Evolutionary conservation across 2,888 invertebrate species (phyloP).

Genomic region (Scaptodrosophila latifasciaeformis): DNA sequence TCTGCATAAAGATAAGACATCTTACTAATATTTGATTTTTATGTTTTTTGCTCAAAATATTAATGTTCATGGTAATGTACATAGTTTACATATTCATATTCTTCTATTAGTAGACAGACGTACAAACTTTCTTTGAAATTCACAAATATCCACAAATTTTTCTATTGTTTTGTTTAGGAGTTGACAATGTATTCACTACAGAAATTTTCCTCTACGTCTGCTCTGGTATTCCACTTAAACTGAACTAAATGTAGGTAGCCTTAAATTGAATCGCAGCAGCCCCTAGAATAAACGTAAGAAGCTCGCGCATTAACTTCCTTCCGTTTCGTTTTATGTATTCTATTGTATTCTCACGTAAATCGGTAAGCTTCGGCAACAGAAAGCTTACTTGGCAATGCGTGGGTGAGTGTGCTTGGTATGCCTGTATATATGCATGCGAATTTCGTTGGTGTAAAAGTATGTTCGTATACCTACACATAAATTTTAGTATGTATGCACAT

Average conservation of each 20-base stretch:
- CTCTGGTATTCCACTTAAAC: constrained; percentile 18
- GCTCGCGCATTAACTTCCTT: constrained; percentile 20
- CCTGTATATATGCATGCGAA: background rate
- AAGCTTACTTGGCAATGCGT: background rate
- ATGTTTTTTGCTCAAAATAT: background rate
- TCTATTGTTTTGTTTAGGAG: background rate
- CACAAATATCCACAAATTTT: no score
- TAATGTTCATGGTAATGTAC: background rate
- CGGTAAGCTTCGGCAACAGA: background rate
- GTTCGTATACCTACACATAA: background rate
- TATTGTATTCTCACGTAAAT: constrained; percentile 2
- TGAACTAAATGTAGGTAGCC: constrained; percentile 25
- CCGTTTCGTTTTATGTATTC: constrained; percentile 7
- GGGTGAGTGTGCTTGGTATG: background rate
- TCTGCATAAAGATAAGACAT: no score
- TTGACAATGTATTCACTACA: background rate
- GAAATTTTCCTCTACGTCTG: constrained; percentile 11
- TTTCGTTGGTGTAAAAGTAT: background rate
- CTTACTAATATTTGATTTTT: constrained; percentile 15
- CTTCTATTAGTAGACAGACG: no score
- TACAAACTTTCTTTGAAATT: no score
- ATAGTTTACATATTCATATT: background rate
- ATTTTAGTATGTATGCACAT: no score
- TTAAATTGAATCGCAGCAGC: constrained; percentile 13
- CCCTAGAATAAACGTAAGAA: constrained; percentile 9